Percentiles rank a stretch among this genome's conserved stretches.
Conservation (phyloP, 2,113 vertebrate genomes). For the Scolopax mira region DNA sequence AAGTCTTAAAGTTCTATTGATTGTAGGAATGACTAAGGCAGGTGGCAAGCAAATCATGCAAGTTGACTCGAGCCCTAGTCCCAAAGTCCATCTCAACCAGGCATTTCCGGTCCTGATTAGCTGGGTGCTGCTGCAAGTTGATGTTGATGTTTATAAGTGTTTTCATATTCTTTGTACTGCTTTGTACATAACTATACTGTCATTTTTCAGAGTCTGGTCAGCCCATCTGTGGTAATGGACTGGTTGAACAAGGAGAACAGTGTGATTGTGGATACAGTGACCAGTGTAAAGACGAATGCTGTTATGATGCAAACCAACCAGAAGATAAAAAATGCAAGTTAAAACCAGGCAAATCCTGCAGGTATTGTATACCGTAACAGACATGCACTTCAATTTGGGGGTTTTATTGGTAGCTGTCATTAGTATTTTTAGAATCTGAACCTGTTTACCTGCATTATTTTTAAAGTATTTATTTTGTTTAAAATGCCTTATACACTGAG, state of each 20-base stretch:
- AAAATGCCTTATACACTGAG: background rate
- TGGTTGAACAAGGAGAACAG: conserved; percentile 90
- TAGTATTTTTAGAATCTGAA: background rate
- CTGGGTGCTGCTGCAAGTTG: background rate
- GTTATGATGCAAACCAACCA: conserved; percentile 83
- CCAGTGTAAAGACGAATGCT: conserved; percentile 91
- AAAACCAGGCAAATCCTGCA: conserved; percentile 81
- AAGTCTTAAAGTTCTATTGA: background rate
- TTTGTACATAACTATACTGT: background rate
- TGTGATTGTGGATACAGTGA: conserved; percentile 97
- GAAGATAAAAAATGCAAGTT: conserved; percentile 88
- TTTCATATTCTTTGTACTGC: background rate
- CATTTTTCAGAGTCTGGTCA: conserved; percentile 90
- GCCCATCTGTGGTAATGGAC: conserved; percentile 95
- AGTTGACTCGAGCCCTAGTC: background rate
- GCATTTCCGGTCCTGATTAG: background rate
- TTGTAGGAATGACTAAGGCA: background rate
- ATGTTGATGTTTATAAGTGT: background rate
- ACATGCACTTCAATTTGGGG: background rate
- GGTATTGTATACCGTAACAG: no score
- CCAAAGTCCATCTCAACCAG: background rate
- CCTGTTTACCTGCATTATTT: background rate
- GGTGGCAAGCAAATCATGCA: background rate
- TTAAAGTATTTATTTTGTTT: background rate
- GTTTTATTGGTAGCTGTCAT: background rate